phyloP scores from a whole-genome alignment of 2,113 vertebrate species.

The Mungos mungo region DNA sequence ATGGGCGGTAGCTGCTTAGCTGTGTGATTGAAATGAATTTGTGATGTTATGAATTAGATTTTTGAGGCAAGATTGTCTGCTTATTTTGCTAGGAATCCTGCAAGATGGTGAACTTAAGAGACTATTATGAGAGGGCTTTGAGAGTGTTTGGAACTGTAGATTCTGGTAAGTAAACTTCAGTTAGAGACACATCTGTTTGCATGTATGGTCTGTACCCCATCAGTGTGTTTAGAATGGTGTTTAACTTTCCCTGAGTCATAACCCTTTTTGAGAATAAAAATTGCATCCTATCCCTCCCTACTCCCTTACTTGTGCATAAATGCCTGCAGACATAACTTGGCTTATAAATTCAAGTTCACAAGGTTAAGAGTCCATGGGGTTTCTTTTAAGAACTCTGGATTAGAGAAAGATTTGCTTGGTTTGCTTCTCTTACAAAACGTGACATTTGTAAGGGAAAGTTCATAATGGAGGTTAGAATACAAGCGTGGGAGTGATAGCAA shows the following conservation, averaged over 20 bases:
- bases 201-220: neutral
- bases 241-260: neutral
- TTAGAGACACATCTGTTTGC: neutral
- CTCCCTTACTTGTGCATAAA: neutral
- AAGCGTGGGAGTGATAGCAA: neutral
- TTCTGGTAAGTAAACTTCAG: constrained; percentile 86
- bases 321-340: constrained; percentile 11
- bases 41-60: neutral
- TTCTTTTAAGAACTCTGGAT: neutral
- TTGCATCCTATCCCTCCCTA: neutral
- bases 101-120: constrained; percentile 91
- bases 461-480: neutral
- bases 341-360: constrained; percentile 34
- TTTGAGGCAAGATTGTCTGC: constrained; percentile 37
- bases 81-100: constrained; percentile 87
- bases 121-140: constrained; percentile 95
- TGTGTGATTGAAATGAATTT: constrained; percentile 11
- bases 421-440: neutral
- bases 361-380: neutral
- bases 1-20: neutral
- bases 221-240: neutral
- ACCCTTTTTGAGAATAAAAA: neutral
- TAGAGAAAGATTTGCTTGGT: constrained; percentile 35
- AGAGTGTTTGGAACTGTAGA: constrained; percentile 93
- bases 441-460: constrained; percentile 1